Evolutionary conservation across 2,888 invertebrate species (phyloP).

Genomic region (Gastrophysa polygoni): DNA sequence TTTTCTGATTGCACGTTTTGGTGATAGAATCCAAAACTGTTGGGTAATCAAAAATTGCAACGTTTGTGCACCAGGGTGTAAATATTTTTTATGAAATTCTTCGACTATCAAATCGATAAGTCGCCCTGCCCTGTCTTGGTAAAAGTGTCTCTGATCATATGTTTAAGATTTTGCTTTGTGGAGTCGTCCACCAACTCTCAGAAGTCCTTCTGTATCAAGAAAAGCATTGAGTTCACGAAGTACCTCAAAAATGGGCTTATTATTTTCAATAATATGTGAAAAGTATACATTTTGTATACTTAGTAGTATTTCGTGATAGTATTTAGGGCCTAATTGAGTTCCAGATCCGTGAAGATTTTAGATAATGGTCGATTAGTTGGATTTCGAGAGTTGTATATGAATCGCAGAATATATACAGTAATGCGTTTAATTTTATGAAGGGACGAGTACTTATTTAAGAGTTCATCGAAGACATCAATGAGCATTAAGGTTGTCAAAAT

Average conservation of each 20-base stretch:
- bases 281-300: not conserved
- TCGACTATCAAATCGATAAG: conserved; percentile 13
- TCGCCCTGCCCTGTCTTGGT: not conserved
- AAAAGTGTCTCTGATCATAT: conserved; percentile 21
- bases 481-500: too few relatives aligned
- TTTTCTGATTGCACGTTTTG: too few relatives aligned
- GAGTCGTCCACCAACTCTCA: conserved; percentile 27
- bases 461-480: too few relatives aligned
- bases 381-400: too few relatives aligned
- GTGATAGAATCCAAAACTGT: too few relatives aligned
- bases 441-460: too few relatives aligned
- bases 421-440: too few relatives aligned
- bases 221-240: conserved; percentile 24
- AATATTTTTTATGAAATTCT: not conserved
- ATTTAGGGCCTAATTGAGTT: not conserved
- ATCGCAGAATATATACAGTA: too few relatives aligned
- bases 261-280: not conserved
- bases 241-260: not conserved
- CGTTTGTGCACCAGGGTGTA: too few relatives aligned
- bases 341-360: not conserved
- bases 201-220: conserved; percentile 17
- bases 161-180: conserved; percentile 10
- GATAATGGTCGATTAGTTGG: too few relatives aligned
- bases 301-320: not conserved
- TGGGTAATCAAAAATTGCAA: too few relatives aligned